Base-by-base conservation (phyloP, 2,797 vertebrate species). In the Aeoliscus strigatus region DNA sequence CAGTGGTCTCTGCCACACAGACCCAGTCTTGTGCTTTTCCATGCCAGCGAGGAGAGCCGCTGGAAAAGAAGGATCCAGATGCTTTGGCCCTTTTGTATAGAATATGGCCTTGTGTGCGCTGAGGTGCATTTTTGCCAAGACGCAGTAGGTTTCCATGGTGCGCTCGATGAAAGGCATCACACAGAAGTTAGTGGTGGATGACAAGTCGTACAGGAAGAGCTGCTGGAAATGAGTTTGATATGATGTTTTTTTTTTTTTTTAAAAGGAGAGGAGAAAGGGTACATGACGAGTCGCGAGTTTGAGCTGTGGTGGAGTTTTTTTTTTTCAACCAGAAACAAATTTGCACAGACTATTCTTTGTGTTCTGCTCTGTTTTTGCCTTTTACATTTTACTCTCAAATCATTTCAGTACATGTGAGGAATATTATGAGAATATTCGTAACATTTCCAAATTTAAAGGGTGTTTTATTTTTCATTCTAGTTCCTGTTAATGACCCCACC, bases 81-180 rank as follows among this genome's bases (percentile, higher is more conserved):
- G 86, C 87, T 87, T 70, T 76, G 75, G 70, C 74, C 72, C 49
- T 71, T 81, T 79, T 80, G 75, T 75, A 57, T 72, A 87, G 87
- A 87, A 83, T 84, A 81, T 85, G 88, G 88, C 87, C 88, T 88
- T 86, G 88, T 89, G 85, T 77, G 84, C 66, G 74, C 80, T 60
- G 85, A 86, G 82, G 86, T 86, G 86, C 79, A 91, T 91, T 87
- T 90, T 90, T 91, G 80, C 86, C 80, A 63, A 81, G 82, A 84
- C 75, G 75, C 79, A 72, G 75, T 48, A 82, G 75, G 90, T 88
- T 84, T 85, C 85, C 85, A 85, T 90, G 87, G 88, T 75, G 86
- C 85, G 82, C 71, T 31, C 67, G 41, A 81, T 86, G 87, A 89
- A 90, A 87, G 85, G 79, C 80, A 83, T 81, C 83, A 77, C 81